Percentiles rank a stretch among this genome's conserved stretches.
These are phyloP conservation scores for Apodemia duryi DNA, from an alignment of 2,888 invertebrate species.

Conservation along the genomic window DNA sequence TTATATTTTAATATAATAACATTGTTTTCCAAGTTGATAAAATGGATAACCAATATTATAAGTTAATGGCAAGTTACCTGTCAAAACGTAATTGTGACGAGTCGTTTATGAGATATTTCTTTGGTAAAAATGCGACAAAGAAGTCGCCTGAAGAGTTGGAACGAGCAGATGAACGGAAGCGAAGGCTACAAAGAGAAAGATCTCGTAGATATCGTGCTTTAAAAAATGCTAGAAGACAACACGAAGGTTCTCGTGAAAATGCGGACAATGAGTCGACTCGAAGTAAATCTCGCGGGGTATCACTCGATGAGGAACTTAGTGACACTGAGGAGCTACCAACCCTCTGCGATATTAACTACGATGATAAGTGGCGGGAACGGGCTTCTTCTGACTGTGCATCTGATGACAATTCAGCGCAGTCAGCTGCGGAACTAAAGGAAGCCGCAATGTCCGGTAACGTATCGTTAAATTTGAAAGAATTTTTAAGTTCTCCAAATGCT, in stretches of 20 bases:
- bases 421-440: conserved; percentile 50
- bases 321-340: conserved; percentile 70
- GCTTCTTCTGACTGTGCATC: conserved; percentile 62
- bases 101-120: conserved; percentile 74
- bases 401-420: conserved; percentile 68
- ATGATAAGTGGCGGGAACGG: conserved; percentile 59
- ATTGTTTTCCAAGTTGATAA: conserved; percentile 18
- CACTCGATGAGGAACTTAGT: conserved; percentile 59
- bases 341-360: conserved; percentile 61
- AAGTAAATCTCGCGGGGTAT: conserved; percentile 45
- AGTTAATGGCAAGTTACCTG: conserved; percentile 70
- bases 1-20: conserved; percentile 31
- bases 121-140: conserved; percentile 66
- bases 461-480: conserved; percentile 55
- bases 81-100: conserved; percentile 74
- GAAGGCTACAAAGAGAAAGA: conserved; percentile 64
- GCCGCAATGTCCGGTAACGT: conserved; percentile 40
- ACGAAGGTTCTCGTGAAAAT: conserved; percentile 52
- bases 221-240: conserved; percentile 67
- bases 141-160: conserved; percentile 69
- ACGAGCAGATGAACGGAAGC: conserved; percentile 67
- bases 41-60: conserved; percentile 74
- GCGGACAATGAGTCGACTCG: conserved; percentile 49
- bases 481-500: conserved; percentile 64
- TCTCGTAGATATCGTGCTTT: conserved; percentile 67